Evolutionary conservation across 2,113 vertebrate species (phyloP), one percentile per base, ranked within the genome.

Genomic region (Pardalotus punctatus): DNA sequence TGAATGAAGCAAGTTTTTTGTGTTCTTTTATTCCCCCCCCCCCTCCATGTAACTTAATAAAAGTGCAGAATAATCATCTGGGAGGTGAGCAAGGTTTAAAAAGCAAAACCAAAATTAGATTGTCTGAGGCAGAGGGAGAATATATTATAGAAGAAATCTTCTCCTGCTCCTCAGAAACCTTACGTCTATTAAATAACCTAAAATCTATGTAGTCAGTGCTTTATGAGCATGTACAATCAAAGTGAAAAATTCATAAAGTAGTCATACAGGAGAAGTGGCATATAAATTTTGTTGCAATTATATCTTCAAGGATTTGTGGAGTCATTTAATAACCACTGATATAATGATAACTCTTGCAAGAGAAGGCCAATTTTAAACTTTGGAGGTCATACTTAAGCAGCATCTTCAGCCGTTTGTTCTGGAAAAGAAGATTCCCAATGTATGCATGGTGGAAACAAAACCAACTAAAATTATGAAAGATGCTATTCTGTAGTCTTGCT

Each of bases 231-330:
- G 66, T 91, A 80, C 54, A 85, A 64, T 78, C 81, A 76, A 81
- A 91, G 62, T 40, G 38, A 40, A 88, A 88, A 93, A 91, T 83
- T 87, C 70, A 91, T 77, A 88, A 72, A 77, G 29, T 71, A 96
- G 74, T 92, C 81, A 86, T 67, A 90, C 8, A 88, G 56, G 58
- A 90, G 28, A 92, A 92, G 36, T 81, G 28, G 9, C 4, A 1
- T 74, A 71, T 64, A 88, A 90, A 88, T 94, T 83, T 66, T 88
- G 13, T 81, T 67, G 24, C 18, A 82, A 86, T 78, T 86, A 81
- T 40, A 80, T 82, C 48, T 67, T 74, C 51, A 81, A 65, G 64
- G 72, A 92, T 73, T 88, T 83, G 17, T 71, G 56, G 22, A 93
- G 48, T 67, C 40, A 92, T 62, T 92, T 73, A 86, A 57, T 74